phyloP scores from a whole-genome alignment of 2,888 invertebrate species.

The Drosophila nigricruria region DNA sequence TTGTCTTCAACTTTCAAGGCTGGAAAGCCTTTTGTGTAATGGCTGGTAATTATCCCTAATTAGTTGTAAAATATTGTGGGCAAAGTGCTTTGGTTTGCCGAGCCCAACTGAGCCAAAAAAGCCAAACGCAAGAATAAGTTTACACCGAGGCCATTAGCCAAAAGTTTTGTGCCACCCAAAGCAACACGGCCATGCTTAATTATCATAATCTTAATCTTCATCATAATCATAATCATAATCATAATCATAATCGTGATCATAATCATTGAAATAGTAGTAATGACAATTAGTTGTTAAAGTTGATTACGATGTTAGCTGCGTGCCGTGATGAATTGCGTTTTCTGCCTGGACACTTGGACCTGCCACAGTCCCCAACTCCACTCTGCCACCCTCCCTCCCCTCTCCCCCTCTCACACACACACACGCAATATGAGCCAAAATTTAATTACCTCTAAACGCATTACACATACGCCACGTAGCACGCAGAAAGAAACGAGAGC shows the following conservation, averaged over 20 bases:
- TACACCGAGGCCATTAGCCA: slow-evolving; percentile 26
- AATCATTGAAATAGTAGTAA: slow-evolving; percentile 5
- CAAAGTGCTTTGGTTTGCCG: slow-evolving; percentile 31
- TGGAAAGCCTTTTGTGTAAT: slow-evolving; percentile 37
- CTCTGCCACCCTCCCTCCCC: background rate
- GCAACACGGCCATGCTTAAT: slow-evolving; percentile 3
- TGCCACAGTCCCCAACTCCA: background rate
- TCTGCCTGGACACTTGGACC: background rate
- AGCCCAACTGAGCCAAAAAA: background rate
- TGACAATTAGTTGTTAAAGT: slow-evolving; percentile 12
- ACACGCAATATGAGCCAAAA: background rate
- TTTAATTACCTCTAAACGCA: slow-evolving; percentile 18
- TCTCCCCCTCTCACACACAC: background rate
- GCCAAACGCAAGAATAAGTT: slow-evolving; percentile 22
- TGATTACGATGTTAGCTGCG: slow-evolving; percentile 14
- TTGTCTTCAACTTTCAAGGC: slow-evolving; percentile 9
- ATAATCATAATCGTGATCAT: slow-evolving; percentile 2
- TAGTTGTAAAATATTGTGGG: slow-evolving; percentile 49
- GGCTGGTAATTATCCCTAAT: slow-evolving; percentile 50
- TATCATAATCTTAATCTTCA: slow-evolving; percentile 12
- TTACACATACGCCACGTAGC: slow-evolving; percentile 21
- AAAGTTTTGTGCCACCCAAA: slow-evolving; percentile 15
- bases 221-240: background rate
- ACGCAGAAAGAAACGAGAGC: background rate
- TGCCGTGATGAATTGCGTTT: slow-evolving; percentile 15